phyloP scores from a whole-genome alignment of 1,140 invertebrate species.

The Cephus cinctus region DNA sequence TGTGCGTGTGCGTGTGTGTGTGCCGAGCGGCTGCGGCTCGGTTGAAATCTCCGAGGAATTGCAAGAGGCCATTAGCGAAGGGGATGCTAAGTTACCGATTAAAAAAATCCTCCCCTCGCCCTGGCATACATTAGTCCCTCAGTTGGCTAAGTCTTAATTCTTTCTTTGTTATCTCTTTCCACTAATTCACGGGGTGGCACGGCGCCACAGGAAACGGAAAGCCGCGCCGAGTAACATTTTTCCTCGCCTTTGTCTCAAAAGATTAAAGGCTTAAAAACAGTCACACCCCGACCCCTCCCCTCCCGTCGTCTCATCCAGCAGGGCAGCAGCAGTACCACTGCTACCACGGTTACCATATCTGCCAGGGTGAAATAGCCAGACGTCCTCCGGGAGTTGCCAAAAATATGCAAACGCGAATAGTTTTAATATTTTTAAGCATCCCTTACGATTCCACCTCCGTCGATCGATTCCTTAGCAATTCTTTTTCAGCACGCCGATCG shows the following conservation, averaged over 20 bases:
- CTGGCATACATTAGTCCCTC: conserved; percentile 46
- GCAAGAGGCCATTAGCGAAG: conserved; percentile 35
- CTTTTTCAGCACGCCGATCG: no score
- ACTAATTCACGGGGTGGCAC: conserved; percentile 34
- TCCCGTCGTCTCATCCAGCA: neutral
- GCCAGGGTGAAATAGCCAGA: no score
- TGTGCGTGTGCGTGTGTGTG: neutral
- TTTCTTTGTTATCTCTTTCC: conserved; percentile 49
- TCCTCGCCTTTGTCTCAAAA: conserved; percentile 43
- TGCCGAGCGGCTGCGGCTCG: neutral
- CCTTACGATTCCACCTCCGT: no score
- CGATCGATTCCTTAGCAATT: no score
- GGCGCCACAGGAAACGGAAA: conserved; percentile 16
- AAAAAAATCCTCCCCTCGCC: no score
- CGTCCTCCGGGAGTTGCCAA: no score
- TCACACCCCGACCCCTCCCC: conserved; percentile 16
- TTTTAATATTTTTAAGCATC: no score
- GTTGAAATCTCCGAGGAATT: conserved; percentile 16
- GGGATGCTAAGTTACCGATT: conserved; percentile 36
- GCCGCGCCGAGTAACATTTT: conserved; percentile 32
- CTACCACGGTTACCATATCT: neutral
- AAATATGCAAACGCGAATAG: no score
- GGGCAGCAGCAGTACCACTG: neutral
- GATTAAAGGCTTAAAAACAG: conserved; percentile 45
- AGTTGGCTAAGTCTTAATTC: conserved; percentile 46